Evolutionary conservation across 2,888 invertebrate genomes (phyloP).

Genomic region (Synergus umbraculus): DNA sequence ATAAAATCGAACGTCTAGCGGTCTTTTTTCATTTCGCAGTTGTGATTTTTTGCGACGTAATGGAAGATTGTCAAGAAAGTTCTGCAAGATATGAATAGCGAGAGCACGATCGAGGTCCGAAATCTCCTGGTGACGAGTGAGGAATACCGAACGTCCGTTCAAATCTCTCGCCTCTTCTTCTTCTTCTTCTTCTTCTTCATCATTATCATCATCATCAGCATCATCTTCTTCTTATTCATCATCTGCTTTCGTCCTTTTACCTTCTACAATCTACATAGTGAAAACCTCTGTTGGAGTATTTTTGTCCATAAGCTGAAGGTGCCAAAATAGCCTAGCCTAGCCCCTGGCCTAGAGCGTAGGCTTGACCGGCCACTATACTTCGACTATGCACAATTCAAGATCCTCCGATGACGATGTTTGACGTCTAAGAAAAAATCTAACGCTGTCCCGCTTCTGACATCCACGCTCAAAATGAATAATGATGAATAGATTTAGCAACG

Average conservation of each 20-base stretch:
- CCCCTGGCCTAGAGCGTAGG: slow-evolving; percentile 75
- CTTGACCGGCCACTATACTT: slow-evolving; percentile 69
- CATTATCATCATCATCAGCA: too few relatives aligned
- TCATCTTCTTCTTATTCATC: slow-evolving; percentile 3
- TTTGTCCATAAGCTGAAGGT: slow-evolving; percentile 70
- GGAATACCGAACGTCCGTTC: background rate
- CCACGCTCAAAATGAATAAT: background rate
- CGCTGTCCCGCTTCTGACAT: background rate
- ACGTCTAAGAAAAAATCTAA: background rate
- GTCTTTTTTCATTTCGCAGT: background rate
- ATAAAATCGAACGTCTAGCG: background rate
- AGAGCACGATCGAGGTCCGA: slow-evolving; percentile 5
- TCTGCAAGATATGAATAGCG: slow-evolving; percentile 23
- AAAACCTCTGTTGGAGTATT: slow-evolving; percentile 67
- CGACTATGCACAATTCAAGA: slow-evolving; percentile 42
- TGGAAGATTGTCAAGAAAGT: slow-evolving; percentile 11
- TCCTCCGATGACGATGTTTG: slow-evolving; percentile 40
- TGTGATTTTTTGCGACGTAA: slow-evolving; percentile 7
- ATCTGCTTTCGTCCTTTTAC: background rate
- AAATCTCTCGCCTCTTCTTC: background rate
- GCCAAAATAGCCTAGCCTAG: slow-evolving; percentile 75
- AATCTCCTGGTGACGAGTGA: background rate
- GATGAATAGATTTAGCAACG: slow-evolving; percentile 20
- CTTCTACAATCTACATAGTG: slow-evolving; percentile 19
- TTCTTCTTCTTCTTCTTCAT: background rate